Percentiles rank a stretch among this genome's conserved stretches.
These are phyloP conservation scores for Lethrus apterus DNA, from an alignment of 1,140 invertebrate genomes.

Conservation along the genomic window DNA sequence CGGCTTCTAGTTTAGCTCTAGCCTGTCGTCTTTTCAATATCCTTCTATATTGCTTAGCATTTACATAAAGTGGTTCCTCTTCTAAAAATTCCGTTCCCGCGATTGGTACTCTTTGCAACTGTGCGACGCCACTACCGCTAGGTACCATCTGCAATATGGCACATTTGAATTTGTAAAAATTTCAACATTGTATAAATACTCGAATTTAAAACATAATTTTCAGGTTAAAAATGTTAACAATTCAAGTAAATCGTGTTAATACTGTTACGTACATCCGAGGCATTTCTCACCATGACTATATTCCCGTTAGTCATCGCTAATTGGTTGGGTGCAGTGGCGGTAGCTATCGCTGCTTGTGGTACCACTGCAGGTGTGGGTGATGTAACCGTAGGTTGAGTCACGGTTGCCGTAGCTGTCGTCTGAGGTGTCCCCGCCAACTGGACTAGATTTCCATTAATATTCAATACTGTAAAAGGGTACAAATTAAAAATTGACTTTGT, in stretches of 20 bases:
- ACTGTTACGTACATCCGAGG: slow-evolving; percentile 33
- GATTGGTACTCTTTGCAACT: slow-evolving; percentile 58
- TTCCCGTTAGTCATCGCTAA: slow-evolving; percentile 49
- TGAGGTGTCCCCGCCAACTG: slow-evolving; percentile 50
- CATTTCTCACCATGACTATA: slow-evolving; percentile 58
- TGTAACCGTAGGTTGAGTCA: slow-evolving; percentile 38
- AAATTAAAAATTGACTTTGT: slow-evolving; percentile 15
- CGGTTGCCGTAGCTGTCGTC: slow-evolving; percentile 32
- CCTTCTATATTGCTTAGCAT: slow-evolving; percentile 95
- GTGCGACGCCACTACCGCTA: slow-evolving; percentile 46
- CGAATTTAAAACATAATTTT: not conserved
- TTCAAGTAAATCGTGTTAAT: slow-evolving; percentile 21
- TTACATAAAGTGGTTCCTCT: slow-evolving; percentile 94
- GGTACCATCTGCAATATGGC: slow-evolving; percentile 52
- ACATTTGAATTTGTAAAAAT: too few relatives aligned
- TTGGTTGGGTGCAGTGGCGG: slow-evolving; percentile 32
- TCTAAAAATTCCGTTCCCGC: slow-evolving; percentile 70
- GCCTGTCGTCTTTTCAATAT: slow-evolving; percentile 87
- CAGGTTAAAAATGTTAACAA: slow-evolving; percentile 8
- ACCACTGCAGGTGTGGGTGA: slow-evolving; percentile 35
- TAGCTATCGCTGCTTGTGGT: slow-evolving; percentile 30
- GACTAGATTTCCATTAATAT: slow-evolving; percentile 66
- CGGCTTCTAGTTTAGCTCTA: slow-evolving; percentile 82
- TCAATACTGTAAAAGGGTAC: slow-evolving; percentile 56
- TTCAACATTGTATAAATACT: too few relatives aligned